Evolutionary conservation across 2,113 vertebrate species (phyloP).

Genomic region (Ariopsis seemanni): DNA sequence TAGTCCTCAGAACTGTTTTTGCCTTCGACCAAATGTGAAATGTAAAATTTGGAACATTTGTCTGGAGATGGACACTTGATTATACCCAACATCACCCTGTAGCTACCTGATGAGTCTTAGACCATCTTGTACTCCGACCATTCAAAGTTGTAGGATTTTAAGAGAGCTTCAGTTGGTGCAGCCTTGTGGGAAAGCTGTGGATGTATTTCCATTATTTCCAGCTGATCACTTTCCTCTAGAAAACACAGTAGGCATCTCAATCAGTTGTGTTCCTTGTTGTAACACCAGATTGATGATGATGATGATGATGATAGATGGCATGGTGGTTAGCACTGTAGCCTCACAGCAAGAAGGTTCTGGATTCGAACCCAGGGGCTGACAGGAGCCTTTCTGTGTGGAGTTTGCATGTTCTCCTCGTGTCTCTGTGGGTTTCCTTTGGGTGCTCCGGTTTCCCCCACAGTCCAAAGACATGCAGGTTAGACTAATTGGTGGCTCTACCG

Average conservation of each 20-base stretch:
- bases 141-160: background rate
- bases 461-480: too few relatives aligned
- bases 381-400: too few relatives aligned
- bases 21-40: background rate
- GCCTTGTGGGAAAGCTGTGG: constrained; percentile 22
- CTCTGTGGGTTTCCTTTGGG: too few relatives aligned
- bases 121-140: background rate
- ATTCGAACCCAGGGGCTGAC: too few relatives aligned
- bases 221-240: too few relatives aligned
- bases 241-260: too few relatives aligned
- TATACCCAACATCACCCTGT: background rate
- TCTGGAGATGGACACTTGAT: background rate
- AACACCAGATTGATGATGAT: background rate
- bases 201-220: constrained; percentile 48
- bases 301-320: background rate
- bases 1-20: background rate
- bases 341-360: too few relatives aligned
- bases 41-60: background rate
- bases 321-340: too few relatives aligned
- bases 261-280: background rate
- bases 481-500: too few relatives aligned
- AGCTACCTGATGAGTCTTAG: background rate
- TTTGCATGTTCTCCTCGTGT: too few relatives aligned
- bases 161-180: constrained; percentile 44
- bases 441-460: too few relatives aligned